A percentile compares a stretch with the other conserved stretches of the same genome.
phyloP scores from a whole-genome alignment of 2,797 vertebrate species.

The Ctenosaura bakeri region DNA sequence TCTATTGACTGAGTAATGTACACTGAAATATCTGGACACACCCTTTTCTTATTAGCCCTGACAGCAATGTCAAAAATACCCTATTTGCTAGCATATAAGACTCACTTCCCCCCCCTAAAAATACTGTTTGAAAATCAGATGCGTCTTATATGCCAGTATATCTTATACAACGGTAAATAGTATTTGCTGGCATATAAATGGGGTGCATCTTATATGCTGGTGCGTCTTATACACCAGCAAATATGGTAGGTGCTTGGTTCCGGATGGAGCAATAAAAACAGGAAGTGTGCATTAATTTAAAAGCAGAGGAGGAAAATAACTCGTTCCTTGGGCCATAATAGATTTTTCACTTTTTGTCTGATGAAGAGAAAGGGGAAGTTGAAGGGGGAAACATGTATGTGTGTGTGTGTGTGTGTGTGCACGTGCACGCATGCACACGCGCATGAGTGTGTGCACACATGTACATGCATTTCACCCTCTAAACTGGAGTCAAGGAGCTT shows the following conservation, averaged over 20 bases:
- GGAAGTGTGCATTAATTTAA: not conserved
- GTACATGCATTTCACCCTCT: constrained; percentile 30
- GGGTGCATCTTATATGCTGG: no score
- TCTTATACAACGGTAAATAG: no score
- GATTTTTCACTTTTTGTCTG: not conserved
- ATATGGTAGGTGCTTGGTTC: not conserved
- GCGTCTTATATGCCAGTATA: no score
- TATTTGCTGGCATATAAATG: no score
- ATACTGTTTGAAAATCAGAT: no score
- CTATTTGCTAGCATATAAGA: no score
- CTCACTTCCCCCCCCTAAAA: no score
- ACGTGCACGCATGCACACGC: no score
- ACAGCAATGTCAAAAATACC: not conserved
- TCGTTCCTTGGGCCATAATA: not conserved
- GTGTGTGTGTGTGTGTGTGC: no score
- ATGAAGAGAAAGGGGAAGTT: not conserved
- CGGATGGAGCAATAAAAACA: not conserved
- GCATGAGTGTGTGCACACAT: no score
- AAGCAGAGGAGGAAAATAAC: not conserved
- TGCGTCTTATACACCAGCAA: no score
- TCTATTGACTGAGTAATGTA: not conserved
- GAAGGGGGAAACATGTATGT: not conserved
- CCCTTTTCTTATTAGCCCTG: not conserved
- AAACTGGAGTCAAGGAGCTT: constrained; percentile 23
- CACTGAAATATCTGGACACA: not conserved